phyloP scores from a whole-genome alignment of 1,140 invertebrate genomes.

The Nasonia longicornis region DNA sequence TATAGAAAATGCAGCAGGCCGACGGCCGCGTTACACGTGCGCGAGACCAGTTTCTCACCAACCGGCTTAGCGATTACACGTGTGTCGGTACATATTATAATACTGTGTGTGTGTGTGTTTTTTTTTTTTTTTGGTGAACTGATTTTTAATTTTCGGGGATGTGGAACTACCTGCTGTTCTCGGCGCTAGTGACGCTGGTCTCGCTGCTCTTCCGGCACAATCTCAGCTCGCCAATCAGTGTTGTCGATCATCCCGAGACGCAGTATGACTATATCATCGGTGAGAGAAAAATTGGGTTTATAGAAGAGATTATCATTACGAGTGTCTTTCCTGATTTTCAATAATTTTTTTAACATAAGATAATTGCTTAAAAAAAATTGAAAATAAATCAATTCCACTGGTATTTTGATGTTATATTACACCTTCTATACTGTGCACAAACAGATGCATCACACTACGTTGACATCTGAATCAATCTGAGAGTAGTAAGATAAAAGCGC shows the following conservation, averaged over 20 bases:
- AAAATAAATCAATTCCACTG: no score
- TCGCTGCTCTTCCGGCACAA: constrained; percentile 60
- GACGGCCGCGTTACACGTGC: background rate
- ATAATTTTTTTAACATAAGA: background rate
- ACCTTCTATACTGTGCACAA: no score
- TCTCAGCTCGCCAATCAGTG: constrained; percentile 56
- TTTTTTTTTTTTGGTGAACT: no score
- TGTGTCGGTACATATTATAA: background rate
- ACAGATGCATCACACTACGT: no score
- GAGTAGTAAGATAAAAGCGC: background rate
- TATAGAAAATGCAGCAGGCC: constrained; percentile 58
- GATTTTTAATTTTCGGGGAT: constrained; percentile 46
- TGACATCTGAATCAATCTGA: no score
- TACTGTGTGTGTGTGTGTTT: no score
- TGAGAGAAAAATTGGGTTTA: constrained; percentile 46
- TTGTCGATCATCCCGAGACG: constrained; percentile 56
- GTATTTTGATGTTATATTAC: no score
- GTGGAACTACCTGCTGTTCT: constrained; percentile 62
- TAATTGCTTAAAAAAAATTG: no score
- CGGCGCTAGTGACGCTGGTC: constrained; percentile 53
- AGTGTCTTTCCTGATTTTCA: background rate
- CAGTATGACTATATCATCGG: constrained; percentile 65
- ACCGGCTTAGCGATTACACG: background rate
- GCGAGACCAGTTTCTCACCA: background rate
- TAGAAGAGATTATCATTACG: background rate